Conservation (phyloP, 1,140 invertebrate species). For the Scaptomyza montana region DNA sequence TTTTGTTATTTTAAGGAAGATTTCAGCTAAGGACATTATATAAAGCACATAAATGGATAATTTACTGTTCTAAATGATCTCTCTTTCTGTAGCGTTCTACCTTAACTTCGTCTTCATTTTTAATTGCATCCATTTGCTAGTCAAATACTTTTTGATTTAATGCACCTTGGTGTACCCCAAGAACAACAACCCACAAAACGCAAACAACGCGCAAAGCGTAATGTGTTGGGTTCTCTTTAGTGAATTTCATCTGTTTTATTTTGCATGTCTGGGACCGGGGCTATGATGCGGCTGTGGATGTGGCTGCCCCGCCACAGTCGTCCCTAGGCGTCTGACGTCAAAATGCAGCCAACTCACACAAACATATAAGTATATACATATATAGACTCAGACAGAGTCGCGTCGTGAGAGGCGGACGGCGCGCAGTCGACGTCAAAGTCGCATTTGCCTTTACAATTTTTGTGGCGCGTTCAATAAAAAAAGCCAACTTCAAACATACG, state of each 20-base stretch:
- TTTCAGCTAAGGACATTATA: too few relatives aligned
- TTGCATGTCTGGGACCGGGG: slow-evolving; percentile 64
- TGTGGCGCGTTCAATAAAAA: slow-evolving; percentile 64
- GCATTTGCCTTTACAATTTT: slow-evolving; percentile 70
- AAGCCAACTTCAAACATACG: slow-evolving; percentile 57
- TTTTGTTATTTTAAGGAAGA: too few relatives aligned
- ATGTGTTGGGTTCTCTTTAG: background rate
- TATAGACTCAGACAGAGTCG: slow-evolving; percentile 2
- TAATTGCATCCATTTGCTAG: slow-evolving; percentile 6
- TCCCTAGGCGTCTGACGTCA: slow-evolving; percentile 66
- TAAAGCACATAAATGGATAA: too few relatives aligned
- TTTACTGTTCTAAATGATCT: too few relatives aligned
- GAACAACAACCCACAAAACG: slow-evolving; percentile 20
- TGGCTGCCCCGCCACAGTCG: slow-evolving; percentile 24
- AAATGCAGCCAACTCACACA: slow-evolving; percentile 57
- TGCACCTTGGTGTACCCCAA: slow-evolving; percentile 18
- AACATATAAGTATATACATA: slow-evolving; percentile 29
- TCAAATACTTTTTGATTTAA: slow-evolving; percentile 34
- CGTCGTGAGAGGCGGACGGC: slow-evolving; percentile 35
- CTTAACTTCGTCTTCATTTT: slow-evolving; percentile 12
- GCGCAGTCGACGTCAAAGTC: slow-evolving; percentile 46
- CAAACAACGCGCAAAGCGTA: slow-evolving; percentile 20
- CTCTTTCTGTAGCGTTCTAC: too few relatives aligned
- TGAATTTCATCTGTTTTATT: slow-evolving; percentile 44
- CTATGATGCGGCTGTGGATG: slow-evolving; percentile 14